Evolutionary conservation across 2,888 invertebrate genomes (phyloP).

Genomic region (Serrognathus titanus): DNA sequence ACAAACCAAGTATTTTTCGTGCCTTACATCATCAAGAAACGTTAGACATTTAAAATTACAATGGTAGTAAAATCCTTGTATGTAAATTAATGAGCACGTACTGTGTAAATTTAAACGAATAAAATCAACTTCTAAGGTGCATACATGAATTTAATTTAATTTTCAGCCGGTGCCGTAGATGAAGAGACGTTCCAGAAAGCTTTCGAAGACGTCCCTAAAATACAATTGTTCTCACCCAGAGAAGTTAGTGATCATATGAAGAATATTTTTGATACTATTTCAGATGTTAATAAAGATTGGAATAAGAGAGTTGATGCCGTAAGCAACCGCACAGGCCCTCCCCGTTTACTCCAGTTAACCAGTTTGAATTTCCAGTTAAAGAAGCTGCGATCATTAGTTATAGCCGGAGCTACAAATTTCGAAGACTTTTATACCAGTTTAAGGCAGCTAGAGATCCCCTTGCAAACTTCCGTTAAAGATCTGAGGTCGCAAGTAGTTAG

Average conservation of each 20-base stretch:
- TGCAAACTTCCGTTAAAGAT: slow-evolving; percentile 81
- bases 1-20: no score
- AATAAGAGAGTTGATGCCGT: slow-evolving; percentile 91
- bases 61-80: background rate
- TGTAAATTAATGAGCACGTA: background rate
- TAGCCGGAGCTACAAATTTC: slow-evolving; percentile 70
- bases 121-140: no score
- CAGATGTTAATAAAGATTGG: slow-evolving; percentile 86
- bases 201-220: slow-evolving; percentile 78
- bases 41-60: no score
- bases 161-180: slow-evolving; percentile 79
- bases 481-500: slow-evolving; percentile 88
- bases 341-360: background rate
- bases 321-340: slow-evolving; percentile 38
- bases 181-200: slow-evolving; percentile 82
- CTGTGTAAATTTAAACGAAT: background rate
- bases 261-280: slow-evolving; percentile 68
- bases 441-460: slow-evolving; percentile 75
- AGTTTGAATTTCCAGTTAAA: slow-evolving; percentile 62
- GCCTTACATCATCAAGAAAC: no score
- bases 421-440: slow-evolving; percentile 74
- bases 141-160: background rate
- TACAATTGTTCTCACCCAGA: slow-evolving; percentile 77
- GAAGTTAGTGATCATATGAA: slow-evolving; percentile 82
- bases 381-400: slow-evolving; percentile 76